These are phyloP conservation scores for Brachypodius melanocephalos DNA, from an alignment of 2,113 vertebrate species.

Conservation along the genomic window DNA sequence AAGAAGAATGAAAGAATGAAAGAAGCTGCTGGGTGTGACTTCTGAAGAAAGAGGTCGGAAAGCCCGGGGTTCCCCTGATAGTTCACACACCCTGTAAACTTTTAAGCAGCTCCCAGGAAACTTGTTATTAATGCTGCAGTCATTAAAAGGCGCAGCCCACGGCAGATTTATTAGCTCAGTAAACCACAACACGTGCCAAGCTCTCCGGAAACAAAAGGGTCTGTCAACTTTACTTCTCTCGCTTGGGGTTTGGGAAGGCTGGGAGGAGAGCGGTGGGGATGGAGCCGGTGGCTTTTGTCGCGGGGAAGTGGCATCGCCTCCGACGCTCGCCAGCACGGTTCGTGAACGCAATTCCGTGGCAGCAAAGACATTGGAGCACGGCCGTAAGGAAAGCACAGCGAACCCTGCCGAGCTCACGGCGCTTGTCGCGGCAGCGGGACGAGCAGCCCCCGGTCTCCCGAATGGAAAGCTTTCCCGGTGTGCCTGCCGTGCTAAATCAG, in stretches of 20 bases:
- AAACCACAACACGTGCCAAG: slow-evolving; percentile 42
- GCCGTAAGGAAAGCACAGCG: not conserved
- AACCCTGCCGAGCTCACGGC: not conserved
- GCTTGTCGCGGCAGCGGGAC: not conserved
- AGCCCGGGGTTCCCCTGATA: not conserved
- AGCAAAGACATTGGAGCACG: not conserved
- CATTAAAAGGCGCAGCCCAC: slow-evolving; percentile 9
- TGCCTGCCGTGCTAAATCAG: slow-evolving; percentile 21
- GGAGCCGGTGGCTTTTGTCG: not conserved
- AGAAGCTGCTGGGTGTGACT: not conserved
- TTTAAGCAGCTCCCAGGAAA: slow-evolving; percentile 47
- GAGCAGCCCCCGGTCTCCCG: not conserved
- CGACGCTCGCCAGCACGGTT: not conserved
- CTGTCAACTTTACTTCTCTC: not conserved
- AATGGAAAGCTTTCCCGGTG: not conserved
- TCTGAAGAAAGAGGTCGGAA: not conserved
- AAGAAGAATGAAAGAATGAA: not conserved
- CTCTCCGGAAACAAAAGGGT: slow-evolving; percentile 40
- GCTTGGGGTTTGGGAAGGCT: not conserved
- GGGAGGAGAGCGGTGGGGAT: not conserved
- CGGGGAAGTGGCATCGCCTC: not conserved
- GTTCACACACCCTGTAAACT: slow-evolving; percentile 35
- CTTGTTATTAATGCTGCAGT: slow-evolving; percentile 43
- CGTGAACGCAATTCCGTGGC: not conserved
- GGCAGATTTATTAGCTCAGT: slow-evolving; percentile 18